Evolutionary conservation across 2,888 invertebrate genomes (phyloP).

Genomic region (Eilema caniola): DNA sequence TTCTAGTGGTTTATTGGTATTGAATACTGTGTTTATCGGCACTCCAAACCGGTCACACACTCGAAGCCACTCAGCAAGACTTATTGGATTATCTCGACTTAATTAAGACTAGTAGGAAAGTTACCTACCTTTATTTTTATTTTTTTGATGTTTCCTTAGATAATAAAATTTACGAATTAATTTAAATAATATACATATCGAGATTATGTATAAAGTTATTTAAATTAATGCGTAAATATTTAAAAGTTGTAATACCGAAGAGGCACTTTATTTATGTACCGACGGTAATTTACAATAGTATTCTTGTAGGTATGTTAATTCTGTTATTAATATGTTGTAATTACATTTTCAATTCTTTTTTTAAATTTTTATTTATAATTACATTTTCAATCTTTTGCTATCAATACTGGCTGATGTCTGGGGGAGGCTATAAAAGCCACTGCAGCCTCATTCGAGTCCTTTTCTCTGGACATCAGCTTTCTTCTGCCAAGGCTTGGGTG

Average conservation of each 20-base stretch:
- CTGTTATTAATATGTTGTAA: background rate
- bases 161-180: conserved; percentile 29
- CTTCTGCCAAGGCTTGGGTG: too few species aligned
- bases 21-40: conserved; percentile 68
- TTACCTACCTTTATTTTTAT: conserved; percentile 28
- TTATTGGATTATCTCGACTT: conserved; percentile 51
- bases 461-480: too few species aligned
- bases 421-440: too few species aligned
- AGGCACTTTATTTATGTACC: background rate
- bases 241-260: background rate
- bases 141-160: conserved; percentile 26
- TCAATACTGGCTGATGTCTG: too few species aligned
- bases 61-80: conserved; percentile 21
- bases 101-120: conserved; percentile 47
- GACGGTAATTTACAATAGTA: background rate
- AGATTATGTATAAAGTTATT: conserved; percentile 4
- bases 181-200: conserved; percentile 7
- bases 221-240: conserved; percentile 2
- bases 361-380: too few species aligned
- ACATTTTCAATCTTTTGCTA: background rate
- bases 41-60: conserved; percentile 53
- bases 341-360: background rate
- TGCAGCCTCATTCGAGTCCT: too few species aligned
- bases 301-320: background rate
- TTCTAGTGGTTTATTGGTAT: conserved; percentile 75